These are phyloP conservation scores for Cichladusa arquata DNA, from an alignment of 2,113 vertebrate genomes.

Conservation along the genomic window DNA sequence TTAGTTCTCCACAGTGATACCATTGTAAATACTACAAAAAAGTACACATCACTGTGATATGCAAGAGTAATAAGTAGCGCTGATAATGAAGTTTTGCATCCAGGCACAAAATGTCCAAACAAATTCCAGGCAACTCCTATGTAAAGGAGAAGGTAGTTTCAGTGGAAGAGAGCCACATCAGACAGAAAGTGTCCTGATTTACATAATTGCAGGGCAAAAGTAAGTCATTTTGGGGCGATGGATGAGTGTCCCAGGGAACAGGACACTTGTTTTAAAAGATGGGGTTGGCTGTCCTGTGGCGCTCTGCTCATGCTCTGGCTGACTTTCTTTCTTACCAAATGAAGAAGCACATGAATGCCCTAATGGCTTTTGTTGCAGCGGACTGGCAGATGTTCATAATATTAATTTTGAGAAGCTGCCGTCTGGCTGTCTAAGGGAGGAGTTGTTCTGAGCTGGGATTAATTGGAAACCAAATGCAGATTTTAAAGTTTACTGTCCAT, in stretches of 20 bases:
- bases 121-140: conserved; percentile 21
- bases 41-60: conserved; percentile 62
- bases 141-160: neutral
- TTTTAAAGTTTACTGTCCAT: conserved; percentile 58
- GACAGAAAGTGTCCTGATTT: neutral
- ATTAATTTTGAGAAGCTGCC: neutral
- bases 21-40: conserved; percentile 40
- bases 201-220: neutral
- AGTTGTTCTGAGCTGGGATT: conserved; percentile 47
- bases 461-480: conserved; percentile 47
- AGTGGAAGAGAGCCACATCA: neutral
- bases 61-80: neutral
- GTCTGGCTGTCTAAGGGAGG: conserved; percentile 31
- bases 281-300: neutral
- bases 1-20: conserved; percentile 42
- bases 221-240: neutral
- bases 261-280: neutral
- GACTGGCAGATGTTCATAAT: neutral
- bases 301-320: neutral
- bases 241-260: neutral
- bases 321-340: neutral
- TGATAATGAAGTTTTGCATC: conserved; percentile 9
- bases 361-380: neutral
- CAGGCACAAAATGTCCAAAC: neutral
- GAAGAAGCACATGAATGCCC: neutral